Base-by-base conservation (phyloP, 2,113 vertebrate species). In the Zootoca vivipara region DNA sequence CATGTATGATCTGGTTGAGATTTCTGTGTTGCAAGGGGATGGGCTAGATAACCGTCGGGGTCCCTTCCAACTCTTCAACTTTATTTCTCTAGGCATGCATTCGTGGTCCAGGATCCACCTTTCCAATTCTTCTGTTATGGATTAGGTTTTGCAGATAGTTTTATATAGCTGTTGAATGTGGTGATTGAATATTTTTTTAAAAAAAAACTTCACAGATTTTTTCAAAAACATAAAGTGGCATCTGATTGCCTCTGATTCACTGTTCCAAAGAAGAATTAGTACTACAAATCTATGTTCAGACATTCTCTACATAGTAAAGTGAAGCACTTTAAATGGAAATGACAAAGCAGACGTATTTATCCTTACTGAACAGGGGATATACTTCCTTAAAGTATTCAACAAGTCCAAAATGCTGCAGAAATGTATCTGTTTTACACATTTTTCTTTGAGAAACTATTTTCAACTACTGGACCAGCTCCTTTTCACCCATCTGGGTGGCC, bases 401-500 rank as follows among this genome's bases (percentile, higher is more conserved):
- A n/a, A 90, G 67, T 84, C 90, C 30, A 65, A 89, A 93, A 87
- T 78, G 1, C 3, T 92, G 6, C 65, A 18, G 82, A 5, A 81
- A 28, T 72, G 28, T 18, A n/a, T 78, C 22, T 62, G 26, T 74
- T n/a, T 52, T 83, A 15, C 65, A 78, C 89, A 89, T 9, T 58
- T 52, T 52, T 33, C 84, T 92, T 83, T 83, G 65, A 80, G 87
- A 93, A 74, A 85, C n/a, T 78, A 40, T 90, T 94, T 93, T 64
- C 89, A 56, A 64, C 46, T 90, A 64, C 2, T 9, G 79, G 82
- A 7, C 33, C 83, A 95, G 78, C 64, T 33, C 1, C 73, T 90
- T 92, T 93, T 38, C 70, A 89, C 89, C 46, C 88, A 94, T 35
- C 67, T 96, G 88, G 85, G 89, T 92, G 92, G 89, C 78, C 87